Base-by-base conservation (phyloP, 2,888 invertebrate genomes). In the Ochropacha duplaris region DNA sequence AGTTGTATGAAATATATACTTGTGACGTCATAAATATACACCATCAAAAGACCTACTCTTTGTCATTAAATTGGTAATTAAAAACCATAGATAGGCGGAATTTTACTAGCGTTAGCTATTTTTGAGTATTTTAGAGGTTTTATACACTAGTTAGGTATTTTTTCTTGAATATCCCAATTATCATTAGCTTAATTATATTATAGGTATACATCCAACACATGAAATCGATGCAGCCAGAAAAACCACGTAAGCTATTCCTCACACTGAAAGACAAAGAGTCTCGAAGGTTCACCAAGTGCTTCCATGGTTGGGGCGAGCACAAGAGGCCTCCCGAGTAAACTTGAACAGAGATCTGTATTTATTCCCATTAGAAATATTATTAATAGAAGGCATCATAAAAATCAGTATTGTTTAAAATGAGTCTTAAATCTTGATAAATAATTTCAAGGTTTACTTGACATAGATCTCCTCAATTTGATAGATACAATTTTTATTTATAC, bases 161-260 rank as follows among this genome's bases (percentile, higher is more conserved):
- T 24, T 24, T 24, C 5, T 24, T 24, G n/a, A n/a, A 26, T 5
- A 26, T 26, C 3, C 5, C 5, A 26, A 28, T 28, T 31, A 2
- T 2, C 12, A 31, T 31, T 54, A 28, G 19, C 49, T 9, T 44
- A 2, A 9, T 1, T 34, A 12, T 34, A 19, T 22, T 22, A 56
- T 16, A 98, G 97, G 99, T 99, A 31, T 99, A 99, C 86, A 98
- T 99, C 69, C 99, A 99, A 89, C 99, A 99, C 88, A 94, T 99
- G 94, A 94, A 98, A 78, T 97, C 97, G 22, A 98, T 99, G 88
- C 99, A 99, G 83, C 97, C 98, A 0, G 98, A 98, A 36, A 94
- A 94, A 61, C 96, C 97, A 0, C 94, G 99, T 61, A 99, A 99
- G 91, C 93, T 99, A 62, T 97, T 98, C 89, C 94, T 99, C 36